Conservation (phyloP, 1,140 invertebrate species). For the Neuroterus valhalla region DNA sequence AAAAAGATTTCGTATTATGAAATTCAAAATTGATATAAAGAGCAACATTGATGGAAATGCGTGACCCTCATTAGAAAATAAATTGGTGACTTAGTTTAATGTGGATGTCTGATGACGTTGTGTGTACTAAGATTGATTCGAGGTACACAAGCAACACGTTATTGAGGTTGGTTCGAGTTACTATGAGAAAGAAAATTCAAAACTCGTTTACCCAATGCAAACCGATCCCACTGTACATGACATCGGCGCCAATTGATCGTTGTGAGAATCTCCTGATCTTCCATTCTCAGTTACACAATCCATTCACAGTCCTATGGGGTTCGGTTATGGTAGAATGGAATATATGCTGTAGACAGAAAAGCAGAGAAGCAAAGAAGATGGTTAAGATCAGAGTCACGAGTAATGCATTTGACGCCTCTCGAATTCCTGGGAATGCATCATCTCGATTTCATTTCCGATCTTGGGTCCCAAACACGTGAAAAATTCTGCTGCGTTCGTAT, state of each 20-base stretch:
- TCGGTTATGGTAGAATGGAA: not conserved
- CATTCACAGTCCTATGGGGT: conserved; percentile 11
- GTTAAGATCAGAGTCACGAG: conserved; percentile 19
- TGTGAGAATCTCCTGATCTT: conserved; percentile 56
- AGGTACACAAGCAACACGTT: not conserved
- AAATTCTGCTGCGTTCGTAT: conserved; percentile 14
- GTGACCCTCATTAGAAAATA: conserved; percentile 28
- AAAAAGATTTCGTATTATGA: not conserved
- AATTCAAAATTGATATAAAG: not conserved
- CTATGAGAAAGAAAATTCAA: conserved; percentile 55
- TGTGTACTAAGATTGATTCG: conserved; percentile 30
- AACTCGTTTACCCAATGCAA: conserved; percentile 46
- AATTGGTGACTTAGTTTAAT: conserved; percentile 25
- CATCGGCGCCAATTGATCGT: conserved; percentile 49
- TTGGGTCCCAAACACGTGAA: conserved; percentile 7
- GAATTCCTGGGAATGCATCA: conserved; percentile 38
- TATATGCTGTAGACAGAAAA: not conserved
- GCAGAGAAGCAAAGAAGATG: conserved; percentile 1
- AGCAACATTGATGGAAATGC: not conserved
- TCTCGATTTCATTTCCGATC: conserved; percentile 35
- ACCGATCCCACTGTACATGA: conserved; percentile 53
- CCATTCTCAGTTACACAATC: conserved; percentile 51
- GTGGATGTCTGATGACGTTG: conserved; percentile 1
- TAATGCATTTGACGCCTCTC: conserved; percentile 37
- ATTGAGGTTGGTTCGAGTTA: conserved; percentile 55